Evolutionary conservation across 2,797 vertebrate genomes (phyloP), one percentile per base, ranked within the genome.

Genomic region (Gouania willdenowi): DNA sequence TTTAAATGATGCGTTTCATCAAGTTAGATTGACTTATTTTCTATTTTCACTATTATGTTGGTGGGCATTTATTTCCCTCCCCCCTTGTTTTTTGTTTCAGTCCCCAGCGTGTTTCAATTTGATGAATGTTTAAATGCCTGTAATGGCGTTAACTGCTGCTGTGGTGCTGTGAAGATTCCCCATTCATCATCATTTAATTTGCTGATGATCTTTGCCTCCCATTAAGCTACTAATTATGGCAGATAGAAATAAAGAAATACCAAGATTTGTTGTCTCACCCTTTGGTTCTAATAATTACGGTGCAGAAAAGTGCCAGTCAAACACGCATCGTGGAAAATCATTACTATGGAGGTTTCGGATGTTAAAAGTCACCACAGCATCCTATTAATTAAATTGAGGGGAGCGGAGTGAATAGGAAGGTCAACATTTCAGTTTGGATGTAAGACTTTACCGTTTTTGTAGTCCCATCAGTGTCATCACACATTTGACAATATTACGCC

Each of bases 101-200:
- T n/a, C n/a, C 13, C 14, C 17, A 8, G 15, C 21, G 35, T 19
- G 26, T 29, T 26, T 10, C 48, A 13, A 53, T 23, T 27, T 41
- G 23, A 34, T 24, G 39, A 33, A 28, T 15, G 26, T 33, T 55
- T 41, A 54, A 42, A 17, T 27, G 6, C 27, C 49, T 57, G 63
- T 42, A 54, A 47, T 65, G 32, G 19, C 18, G 62, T 44, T 45
- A 67, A 62, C 61, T 70, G 48, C 32, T 17, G 16, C 48, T 53
- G 52, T 61, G 51, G 25, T 62, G 25, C 44, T 5, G 6, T 36
- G 26, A 26, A 21, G 7, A 31, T 63, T 48, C 30, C n/a, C 23
- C 31, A 55, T 27, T 66, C 39, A 52, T 59, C 19, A 34, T 54
- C 19, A 34, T 54, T 37, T 60, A 7, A 51, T 63, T 65, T 39